A percentile compares a stretch with the other conserved stretches of the same genome.
Evolutionary conservation across 2,113 vertebrate species (phyloP).

Genomic region (Cyphomyrus discorhynchus): DNA sequence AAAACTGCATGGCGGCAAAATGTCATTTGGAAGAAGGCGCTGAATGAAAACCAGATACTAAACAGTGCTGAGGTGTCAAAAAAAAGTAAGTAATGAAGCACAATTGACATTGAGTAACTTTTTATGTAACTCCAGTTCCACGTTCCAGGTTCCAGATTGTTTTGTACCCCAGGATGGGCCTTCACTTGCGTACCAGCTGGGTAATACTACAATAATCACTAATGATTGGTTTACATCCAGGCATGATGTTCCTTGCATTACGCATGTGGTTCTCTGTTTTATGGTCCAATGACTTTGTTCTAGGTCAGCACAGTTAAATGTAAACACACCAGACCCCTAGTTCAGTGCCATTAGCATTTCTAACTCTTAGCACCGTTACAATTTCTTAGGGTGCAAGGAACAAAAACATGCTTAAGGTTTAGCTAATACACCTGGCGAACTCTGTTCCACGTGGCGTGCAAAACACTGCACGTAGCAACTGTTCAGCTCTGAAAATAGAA

Average conservation of each 20-base stretch:
- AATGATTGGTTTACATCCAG: background rate
- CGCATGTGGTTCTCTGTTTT: background rate
- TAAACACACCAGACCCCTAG: background rate
- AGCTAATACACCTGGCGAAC: background rate
- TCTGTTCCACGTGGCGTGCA: background rate
- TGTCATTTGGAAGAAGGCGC: background rate
- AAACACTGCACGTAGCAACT: background rate
- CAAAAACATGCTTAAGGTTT: background rate
- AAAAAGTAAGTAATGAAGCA: background rate
- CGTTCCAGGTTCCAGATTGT: background rate
- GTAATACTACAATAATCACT: background rate
- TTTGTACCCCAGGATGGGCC: background rate
- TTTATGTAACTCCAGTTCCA: background rate
- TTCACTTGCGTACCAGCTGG: background rate
- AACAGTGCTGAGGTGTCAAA: background rate
- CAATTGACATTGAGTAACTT: background rate
- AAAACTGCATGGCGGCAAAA: constrained; percentile 25
- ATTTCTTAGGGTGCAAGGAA: background rate
- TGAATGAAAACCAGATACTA: background rate
- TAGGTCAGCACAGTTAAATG: background rate
- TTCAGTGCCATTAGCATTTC: background rate
- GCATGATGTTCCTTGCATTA: background rate
- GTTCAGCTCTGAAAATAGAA: background rate
- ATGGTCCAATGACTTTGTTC: background rate
- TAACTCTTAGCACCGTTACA: background rate